phyloP scores from a whole-genome alignment of 2,797 vertebrate species.

The Bradypodion ventrale region DNA sequence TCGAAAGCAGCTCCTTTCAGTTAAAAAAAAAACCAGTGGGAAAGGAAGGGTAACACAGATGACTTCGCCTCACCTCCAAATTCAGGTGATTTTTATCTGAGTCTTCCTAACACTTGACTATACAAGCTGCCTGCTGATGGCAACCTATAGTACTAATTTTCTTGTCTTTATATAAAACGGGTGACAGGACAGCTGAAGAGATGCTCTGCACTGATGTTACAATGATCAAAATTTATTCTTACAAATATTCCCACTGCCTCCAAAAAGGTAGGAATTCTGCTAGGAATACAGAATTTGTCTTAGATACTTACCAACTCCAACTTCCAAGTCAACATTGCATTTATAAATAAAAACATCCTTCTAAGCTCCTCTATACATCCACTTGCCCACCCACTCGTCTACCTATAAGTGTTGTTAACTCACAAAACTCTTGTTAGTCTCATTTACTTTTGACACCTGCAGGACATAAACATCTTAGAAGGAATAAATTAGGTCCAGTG shows the following conservation, averaged over 20 bases:
- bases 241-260: not conserved
- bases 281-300: not conserved
- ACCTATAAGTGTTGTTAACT: not conserved
- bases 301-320: not conserved
- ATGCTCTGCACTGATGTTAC: not conserved
- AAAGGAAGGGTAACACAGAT: not conserved
- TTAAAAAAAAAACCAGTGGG: not conserved
- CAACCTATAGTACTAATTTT: not conserved
- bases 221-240: not conserved
- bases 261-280: not conserved
- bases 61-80: not conserved
- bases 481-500: not conserved
- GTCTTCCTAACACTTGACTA: not conserved
- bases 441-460: not conserved
- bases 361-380: too few species aligned
- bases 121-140: not conserved
- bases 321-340: not conserved
- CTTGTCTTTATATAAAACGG: not conserved
- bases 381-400: too few species aligned
- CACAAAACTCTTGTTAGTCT: not conserved
- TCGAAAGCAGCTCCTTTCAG: not conserved
- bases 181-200: not conserved
- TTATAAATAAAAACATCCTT: not conserved
- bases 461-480: not conserved
- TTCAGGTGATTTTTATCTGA: conserved; percentile 7